Conservation (phyloP, 1,140 invertebrate species). For the Helicoverpa zea region DNA sequence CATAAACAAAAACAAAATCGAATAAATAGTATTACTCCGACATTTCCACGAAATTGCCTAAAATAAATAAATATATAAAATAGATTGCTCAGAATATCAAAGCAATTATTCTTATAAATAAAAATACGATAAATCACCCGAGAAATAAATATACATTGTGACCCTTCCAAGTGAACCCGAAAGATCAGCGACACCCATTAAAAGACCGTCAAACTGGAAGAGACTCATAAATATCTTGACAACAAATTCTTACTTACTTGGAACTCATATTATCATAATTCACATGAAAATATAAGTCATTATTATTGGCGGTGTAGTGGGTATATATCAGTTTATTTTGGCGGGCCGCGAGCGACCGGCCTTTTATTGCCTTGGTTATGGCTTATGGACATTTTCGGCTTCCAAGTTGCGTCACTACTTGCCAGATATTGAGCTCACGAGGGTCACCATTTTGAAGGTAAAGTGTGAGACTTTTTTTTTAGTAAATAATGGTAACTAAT, state of each 20-base stretch:
- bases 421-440: slow-evolving; percentile 36
- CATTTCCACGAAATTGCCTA: no score
- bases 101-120: no score
- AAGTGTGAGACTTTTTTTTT: background rate
- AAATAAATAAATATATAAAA: no score
- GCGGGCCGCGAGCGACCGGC: slow-evolving; percentile 31
- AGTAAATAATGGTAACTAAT: no score
- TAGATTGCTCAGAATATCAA: no score
- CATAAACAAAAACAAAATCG: no score
- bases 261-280: slow-evolving; percentile 27
- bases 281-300: slow-evolving; percentile 30
- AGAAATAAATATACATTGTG: background rate
- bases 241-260: slow-evolving; percentile 37
- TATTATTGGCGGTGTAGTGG: slow-evolving; percentile 37
- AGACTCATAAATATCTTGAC: slow-evolving; percentile 33
- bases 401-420: slow-evolving; percentile 44
- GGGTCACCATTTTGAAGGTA: background rate
- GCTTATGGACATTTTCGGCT: slow-evolving; percentile 51
- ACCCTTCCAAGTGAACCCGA: background rate
- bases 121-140: no score
- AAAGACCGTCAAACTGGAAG: background rate
- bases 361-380: slow-evolving; percentile 50
- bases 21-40: no score
- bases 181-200: slow-evolving; percentile 34
- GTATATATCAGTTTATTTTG: slow-evolving; percentile 50